Evolutionary conservation across 2,797 vertebrate species (phyloP).

Genomic region (Apogon hyalosoma): DNA sequence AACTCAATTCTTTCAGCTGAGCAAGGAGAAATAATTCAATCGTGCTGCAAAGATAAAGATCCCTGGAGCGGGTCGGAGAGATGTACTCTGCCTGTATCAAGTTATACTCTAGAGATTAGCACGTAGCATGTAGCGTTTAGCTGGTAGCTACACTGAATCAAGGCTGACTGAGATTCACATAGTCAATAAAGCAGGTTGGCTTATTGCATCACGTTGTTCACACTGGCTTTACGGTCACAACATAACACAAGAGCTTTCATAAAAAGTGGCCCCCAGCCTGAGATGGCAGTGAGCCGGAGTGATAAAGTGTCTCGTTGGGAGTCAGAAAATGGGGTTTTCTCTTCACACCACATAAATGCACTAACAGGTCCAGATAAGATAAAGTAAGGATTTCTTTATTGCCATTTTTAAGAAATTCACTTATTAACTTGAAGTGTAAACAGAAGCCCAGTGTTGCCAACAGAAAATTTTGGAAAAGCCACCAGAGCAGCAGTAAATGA

Average conservation of each 20-base stretch:
- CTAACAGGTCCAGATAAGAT: too few species aligned
- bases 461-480: too few species aligned
- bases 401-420: too few species aligned
- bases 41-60: slow-evolving; percentile 89
- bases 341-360: background rate
- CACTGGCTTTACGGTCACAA: slow-evolving; percentile 63
- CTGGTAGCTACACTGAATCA: slow-evolving; percentile 73
- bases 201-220: slow-evolving; percentile 70
- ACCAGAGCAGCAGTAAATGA: too few species aligned
- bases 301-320: slow-evolving; percentile 34
- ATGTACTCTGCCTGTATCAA: slow-evolving; percentile 85
- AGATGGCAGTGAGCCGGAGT: slow-evolving; percentile 9
- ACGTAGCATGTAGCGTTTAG: slow-evolving; percentile 73
- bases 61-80: slow-evolving; percentile 87
- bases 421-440: too few species aligned
- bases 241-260: slow-evolving; percentile 48
- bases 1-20: slow-evolving; percentile 94
- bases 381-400: too few species aligned
- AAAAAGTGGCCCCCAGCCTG: slow-evolving; percentile 38
- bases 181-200: slow-evolving; percentile 75
- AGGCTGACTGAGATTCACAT: slow-evolving; percentile 69
- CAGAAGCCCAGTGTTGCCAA: too few species aligned
- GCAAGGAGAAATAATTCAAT: slow-evolving; percentile 95
- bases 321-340: slow-evolving; percentile 13
- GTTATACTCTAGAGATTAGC: slow-evolving; percentile 88